Conservation (phyloP, 2,888 invertebrate genomes). For the Cephus runcator region DNA sequence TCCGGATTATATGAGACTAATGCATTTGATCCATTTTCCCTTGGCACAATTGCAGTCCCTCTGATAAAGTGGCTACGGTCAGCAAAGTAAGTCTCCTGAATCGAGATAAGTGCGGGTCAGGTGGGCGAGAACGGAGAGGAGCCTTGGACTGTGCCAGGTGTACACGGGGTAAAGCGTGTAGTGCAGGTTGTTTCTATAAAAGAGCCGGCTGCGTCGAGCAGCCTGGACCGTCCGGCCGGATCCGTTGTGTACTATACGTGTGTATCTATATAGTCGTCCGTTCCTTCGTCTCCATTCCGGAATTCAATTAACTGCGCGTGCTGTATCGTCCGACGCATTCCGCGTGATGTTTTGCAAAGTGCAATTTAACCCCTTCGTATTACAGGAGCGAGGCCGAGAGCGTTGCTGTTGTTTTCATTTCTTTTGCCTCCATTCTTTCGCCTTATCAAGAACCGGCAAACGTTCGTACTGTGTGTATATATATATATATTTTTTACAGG, state of each 20-base stretch:
- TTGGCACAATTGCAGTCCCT: constrained; percentile 17
- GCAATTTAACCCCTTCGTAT: not conserved
- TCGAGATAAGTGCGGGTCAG: constrained; percentile 21
- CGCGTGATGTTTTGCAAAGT: not conserved
- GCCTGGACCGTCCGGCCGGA: not conserved
- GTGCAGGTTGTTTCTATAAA: not conserved
- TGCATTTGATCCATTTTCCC: constrained; percentile 16
- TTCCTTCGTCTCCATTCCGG: not conserved
- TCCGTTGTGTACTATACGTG: not conserved
- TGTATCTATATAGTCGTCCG: not conserved
- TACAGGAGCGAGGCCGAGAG: not conserved
- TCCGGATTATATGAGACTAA: constrained; percentile 1
- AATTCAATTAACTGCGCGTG: not conserved
- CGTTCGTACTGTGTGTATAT: not conserved
- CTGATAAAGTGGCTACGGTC: constrained; percentile 15
- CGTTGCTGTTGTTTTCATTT: not conserved
- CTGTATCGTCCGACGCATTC: not conserved
- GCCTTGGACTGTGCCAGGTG: not conserved
- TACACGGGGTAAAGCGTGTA: not conserved
- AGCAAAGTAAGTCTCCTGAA: constrained; percentile 8
- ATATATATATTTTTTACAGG: too few species aligned
- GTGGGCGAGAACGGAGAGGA: not conserved
- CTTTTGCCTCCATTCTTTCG: not conserved
- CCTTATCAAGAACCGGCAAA: not conserved
- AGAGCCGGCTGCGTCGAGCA: not conserved